Base-by-base conservation (phyloP, 1,140 invertebrate species). In the Semibalanus balanoides region DNA sequence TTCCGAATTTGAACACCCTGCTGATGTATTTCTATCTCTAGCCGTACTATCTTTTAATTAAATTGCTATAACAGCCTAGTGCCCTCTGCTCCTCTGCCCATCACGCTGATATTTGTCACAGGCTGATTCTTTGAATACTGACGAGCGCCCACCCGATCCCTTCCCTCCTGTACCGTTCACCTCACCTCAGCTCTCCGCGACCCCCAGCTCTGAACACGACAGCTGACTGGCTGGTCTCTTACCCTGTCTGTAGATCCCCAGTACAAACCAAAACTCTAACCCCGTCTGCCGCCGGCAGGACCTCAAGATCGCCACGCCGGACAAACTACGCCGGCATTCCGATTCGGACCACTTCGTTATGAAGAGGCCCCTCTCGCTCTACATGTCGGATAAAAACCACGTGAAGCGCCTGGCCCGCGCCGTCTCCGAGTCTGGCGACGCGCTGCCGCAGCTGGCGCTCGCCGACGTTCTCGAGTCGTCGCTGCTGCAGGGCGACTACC, bases 401-500 rank as follows among this genome's bases (percentile, higher is more conserved):
- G n/a, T n/a, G n/a, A 40, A 77, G 31, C 25, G n/a, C 30, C n/a
- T 28, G 43, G 3, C 3, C 19, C 51, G 31, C 30, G 31, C 28
- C 30, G 28, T 70, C 11, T 43, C 73, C 14, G 73, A 76, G 31
- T 70, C 74, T 30, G 76, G 30, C 75, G 75, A 75, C 31, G 30
- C 73, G 27, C 76, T 76, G 27, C n/a, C 76, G 31, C 76, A 69
- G 75, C 30, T 77, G 27, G 72, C 74, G 29, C 70, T 72, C 19
- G 70, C 70, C n/a, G 70, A 72, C 70, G 84, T 86, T 75, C 85
- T 88, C 31, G 90, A 91, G 78, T 88, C 88, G 28, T 90, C 91
- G 82, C 82, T 91, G 51, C 82, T 91, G 30, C 89, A 91, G 79
- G 84, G 85, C 5, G 87, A 88, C 30, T 87, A 88, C 81, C 86